Base-by-base conservation (phyloP, 2,888 invertebrate genomes). In the Macropis europaea region DNA sequence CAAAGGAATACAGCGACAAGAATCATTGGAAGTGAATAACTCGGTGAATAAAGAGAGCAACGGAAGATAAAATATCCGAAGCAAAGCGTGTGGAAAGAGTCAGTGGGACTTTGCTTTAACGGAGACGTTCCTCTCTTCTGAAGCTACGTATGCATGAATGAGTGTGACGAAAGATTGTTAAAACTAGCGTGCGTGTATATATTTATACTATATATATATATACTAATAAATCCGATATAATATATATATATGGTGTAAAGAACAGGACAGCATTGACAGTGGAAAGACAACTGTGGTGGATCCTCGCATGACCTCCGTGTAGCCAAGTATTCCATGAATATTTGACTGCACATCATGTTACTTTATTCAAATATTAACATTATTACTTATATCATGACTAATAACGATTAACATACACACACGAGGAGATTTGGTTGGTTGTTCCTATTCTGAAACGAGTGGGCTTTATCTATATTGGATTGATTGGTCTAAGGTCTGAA, bases 321-420 rank as follows among this genome's bases (percentile, higher is more conserved):
- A 81, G 84, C 70, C 85, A 87, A 80, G 88, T 89, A 89, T 90
- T 89, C 89, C 86, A 87, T 90, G 89, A 90, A 90, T 90, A 88
- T 87, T 88, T 87, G 86, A 81, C 85, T 72, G 84, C 86, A 82
- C 82, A 83, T 83, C 84, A 86, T 86, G 87, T 88, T 87, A 88
- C 86, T 89, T 89, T 88, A 88, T 88, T 86, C 84, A 83, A 88
- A 87, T 88, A 88, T 87, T 86, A 86, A 88, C 86, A 87, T 84
- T 86, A 88, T 87, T 88, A 87, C 86, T 86, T 87, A 84, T 88
- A 88, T 86, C 87, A 85, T 86, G 87, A 87, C 87, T 87, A 87
- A 86, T 88, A 85, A 87, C 77, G 82, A 86, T 84, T 85, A 85
- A 87, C 83, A 84, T 81, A 84, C 84, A 81, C 70, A 82, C 76